Conservation (phyloP, 2,888 invertebrate species). For the Empis livida region DNA sequence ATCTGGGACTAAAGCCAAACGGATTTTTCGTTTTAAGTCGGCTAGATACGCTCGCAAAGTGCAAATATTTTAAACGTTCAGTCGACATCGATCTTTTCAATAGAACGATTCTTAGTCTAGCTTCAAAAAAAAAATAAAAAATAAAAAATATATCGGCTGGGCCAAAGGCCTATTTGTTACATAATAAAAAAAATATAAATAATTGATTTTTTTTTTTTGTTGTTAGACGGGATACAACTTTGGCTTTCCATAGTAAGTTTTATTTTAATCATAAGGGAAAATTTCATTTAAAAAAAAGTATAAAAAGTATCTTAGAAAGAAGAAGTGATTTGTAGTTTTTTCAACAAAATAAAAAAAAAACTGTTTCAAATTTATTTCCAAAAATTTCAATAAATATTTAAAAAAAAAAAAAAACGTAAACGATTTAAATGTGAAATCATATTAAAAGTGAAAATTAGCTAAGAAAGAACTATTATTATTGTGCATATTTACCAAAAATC, state of each 20-base stretch:
- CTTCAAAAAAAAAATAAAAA: slow-evolving; percentile 11
- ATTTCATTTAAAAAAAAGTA: background rate
- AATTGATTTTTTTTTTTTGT: slow-evolving; percentile 5
- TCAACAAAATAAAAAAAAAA: background rate
- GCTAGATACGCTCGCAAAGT: slow-evolving; percentile 33
- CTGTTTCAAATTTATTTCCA: too few relatives aligned
- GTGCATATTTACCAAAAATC: too few relatives aligned
- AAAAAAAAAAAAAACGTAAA: slow-evolving; percentile 4
- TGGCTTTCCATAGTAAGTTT: slow-evolving; percentile 9
- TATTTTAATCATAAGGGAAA: background rate
- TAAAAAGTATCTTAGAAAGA: background rate
- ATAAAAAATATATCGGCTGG: slow-evolving; percentile 15
- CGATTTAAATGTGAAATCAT: background rate
- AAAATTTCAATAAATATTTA: background rate
- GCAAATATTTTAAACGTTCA: slow-evolving; percentile 35
- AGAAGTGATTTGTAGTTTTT: background rate
- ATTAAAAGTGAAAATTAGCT: too few relatives aligned
- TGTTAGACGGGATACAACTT: background rate
- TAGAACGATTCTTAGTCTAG: slow-evolving; percentile 35
- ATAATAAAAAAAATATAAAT: slow-evolving; percentile 8
- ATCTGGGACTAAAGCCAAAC: slow-evolving; percentile 37
- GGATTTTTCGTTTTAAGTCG: slow-evolving; percentile 28
- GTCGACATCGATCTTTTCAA: slow-evolving; percentile 38
- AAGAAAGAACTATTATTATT: too few relatives aligned
- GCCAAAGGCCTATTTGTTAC: slow-evolving; percentile 16